Conservation (phyloP, 2,797 vertebrate genomes). For the Clarias laeviceps region DNA sequence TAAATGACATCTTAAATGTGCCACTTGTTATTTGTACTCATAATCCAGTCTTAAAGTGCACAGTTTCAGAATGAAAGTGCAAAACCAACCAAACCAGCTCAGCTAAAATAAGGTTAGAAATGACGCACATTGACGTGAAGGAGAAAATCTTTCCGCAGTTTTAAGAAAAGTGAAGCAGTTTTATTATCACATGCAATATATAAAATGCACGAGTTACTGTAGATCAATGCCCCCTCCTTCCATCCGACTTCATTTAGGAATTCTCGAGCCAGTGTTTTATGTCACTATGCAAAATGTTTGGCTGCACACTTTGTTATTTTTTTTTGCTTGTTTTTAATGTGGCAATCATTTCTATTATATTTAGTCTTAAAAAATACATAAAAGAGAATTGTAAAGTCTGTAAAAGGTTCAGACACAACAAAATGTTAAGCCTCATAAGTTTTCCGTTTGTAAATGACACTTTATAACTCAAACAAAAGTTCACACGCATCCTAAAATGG, state of each 20-base stretch:
- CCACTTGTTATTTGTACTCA: not conserved
- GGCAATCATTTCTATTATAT: not conserved
- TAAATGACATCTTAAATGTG: not conserved
- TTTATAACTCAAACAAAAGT: not conserved
- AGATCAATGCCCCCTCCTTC: not conserved
- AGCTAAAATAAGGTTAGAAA: slow-evolving; percentile 26
- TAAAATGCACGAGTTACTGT: slow-evolving; percentile 16
- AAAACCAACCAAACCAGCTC: not conserved
- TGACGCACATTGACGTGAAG: not conserved
- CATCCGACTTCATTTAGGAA: slow-evolving; percentile 22
- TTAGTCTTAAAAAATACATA: not conserved
- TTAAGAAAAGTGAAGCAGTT: slow-evolving; percentile 29
- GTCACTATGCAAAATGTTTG: not conserved
- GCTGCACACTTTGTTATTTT: not conserved
- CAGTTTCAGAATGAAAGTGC: not conserved
- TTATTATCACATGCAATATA: slow-evolving; percentile 26
- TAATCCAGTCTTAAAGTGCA: not conserved
- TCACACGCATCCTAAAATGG: not conserved
- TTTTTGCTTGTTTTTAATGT: not conserved
- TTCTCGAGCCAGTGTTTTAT: not conserved
- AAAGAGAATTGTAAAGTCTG: slow-evolving; percentile 5
- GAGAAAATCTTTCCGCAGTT: slow-evolving; percentile 20
- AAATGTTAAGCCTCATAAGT: slow-evolving; percentile 2
- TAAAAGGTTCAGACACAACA: not conserved
- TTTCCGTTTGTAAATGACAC: slow-evolving; percentile 7